phyloP scores from a whole-genome alignment of 2,113 vertebrate genomes.

The Mandrillus leucophaeus region DNA sequence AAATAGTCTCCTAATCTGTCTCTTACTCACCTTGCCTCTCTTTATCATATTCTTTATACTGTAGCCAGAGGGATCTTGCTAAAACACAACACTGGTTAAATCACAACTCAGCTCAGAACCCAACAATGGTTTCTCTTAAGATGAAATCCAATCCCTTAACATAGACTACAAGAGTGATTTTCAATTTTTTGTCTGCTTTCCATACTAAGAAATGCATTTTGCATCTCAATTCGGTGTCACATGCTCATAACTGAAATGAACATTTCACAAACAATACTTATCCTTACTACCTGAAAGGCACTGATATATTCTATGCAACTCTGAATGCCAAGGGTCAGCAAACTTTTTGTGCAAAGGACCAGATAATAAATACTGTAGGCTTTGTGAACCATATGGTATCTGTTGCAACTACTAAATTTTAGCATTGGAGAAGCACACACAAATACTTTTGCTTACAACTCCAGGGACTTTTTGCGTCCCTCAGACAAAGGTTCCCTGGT shows the following conservation, averaged over 20 bases:
- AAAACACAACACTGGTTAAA: slow-evolving; percentile 21
- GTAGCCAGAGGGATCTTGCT: slow-evolving; percentile 5
- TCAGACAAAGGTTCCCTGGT: background rate
- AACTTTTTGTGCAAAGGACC: background rate
- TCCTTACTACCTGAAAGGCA: background rate
- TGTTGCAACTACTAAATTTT: background rate
- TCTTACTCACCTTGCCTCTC: background rate
- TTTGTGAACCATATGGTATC: background rate
- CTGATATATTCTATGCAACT: slow-evolving; percentile 40
- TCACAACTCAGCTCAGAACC: slow-evolving; percentile 39
- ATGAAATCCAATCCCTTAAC: slow-evolving; percentile 50
- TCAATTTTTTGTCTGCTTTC: background rate
- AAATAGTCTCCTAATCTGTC: background rate
- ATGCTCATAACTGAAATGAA: slow-evolving; percentile 34
- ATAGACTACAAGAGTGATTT: slow-evolving; percentile 32
- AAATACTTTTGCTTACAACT: slow-evolving; percentile 1
- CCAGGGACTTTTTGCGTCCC: background rate
- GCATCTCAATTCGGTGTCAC: background rate
- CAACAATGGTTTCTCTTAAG: slow-evolving; percentile 25
- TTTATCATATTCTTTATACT: slow-evolving; percentile 7
- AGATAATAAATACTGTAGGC: slow-evolving; percentile 49
- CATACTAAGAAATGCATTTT: slow-evolving; percentile 50
- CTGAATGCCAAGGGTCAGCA: background rate
- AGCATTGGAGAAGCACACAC: background rate
- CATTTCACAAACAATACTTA: slow-evolving; percentile 44